Evolutionary conservation across 1,140 invertebrate species (phyloP).

Genomic region (Aethina tumida): DNA sequence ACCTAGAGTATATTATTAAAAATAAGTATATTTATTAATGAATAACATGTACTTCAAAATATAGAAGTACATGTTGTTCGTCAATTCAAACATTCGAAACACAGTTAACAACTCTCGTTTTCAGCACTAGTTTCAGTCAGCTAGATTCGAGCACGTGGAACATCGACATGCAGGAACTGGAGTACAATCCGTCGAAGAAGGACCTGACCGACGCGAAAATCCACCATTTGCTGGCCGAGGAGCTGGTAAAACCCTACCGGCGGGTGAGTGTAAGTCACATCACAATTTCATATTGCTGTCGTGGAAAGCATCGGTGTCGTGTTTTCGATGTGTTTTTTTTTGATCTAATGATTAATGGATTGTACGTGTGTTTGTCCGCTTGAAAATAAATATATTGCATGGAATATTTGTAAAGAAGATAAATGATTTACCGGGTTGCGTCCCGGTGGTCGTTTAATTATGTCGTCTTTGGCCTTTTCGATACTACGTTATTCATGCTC

Average conservation of each 20-base stretch:
- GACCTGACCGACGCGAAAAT: constrained; percentile 87
- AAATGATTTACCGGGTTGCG: too few species aligned
- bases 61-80: too few species aligned
- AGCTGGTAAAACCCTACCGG: constrained; percentile 80
- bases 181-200: constrained; percentile 85
- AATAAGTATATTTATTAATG: too few species aligned
- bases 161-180: constrained; percentile 85
- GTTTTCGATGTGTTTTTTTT: background rate
- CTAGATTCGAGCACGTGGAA: constrained; percentile 74
- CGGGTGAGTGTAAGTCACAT: constrained; percentile 51
- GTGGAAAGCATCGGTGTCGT: too few species aligned
- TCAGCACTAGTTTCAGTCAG: constrained; percentile 68
- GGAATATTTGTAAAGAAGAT: too few species aligned
- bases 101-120: constrained; percentile 9
- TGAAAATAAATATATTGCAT: too few species aligned
- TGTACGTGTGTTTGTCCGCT: too few species aligned
- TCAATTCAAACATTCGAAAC: too few species aligned
- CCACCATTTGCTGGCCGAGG: constrained; percentile 85
- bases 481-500: background rate
- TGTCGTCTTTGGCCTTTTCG: too few species aligned
- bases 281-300: background rate
- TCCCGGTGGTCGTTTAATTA: too few species aligned
- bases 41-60: too few species aligned
- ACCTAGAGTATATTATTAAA: too few species aligned
- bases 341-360: background rate